Conservation (phyloP, 2,113 vertebrate species). For the Thalassarche chlororhynchos region DNA sequence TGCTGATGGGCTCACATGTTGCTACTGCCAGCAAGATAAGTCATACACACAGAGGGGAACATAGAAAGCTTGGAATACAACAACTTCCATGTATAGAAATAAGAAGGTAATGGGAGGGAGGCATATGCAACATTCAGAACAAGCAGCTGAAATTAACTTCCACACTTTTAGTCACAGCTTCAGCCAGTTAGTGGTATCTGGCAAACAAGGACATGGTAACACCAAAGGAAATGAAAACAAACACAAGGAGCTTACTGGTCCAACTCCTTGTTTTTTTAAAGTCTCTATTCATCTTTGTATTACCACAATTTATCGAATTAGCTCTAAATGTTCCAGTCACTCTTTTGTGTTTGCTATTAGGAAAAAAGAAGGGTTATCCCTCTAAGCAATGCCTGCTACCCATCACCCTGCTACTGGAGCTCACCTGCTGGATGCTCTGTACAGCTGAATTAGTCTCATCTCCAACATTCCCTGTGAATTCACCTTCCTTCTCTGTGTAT, state of each 20-base stretch:
- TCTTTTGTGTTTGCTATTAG: not conserved
- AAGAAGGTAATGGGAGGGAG: not conserved
- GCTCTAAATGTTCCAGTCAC: not conserved
- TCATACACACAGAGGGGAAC: not conserved
- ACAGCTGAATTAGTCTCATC: slow-evolving; percentile 96
- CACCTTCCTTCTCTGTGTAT: slow-evolving; percentile 77
- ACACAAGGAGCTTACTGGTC: not conserved
- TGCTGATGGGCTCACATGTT: not conserved
- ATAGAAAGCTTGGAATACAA: not conserved
- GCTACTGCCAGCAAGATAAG: not conserved
- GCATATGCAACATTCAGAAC: not conserved
- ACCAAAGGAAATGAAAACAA: not conserved
- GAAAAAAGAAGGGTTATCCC: not conserved
- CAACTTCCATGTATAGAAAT: not conserved
- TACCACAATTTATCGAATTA: not conserved
- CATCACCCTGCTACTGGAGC: not conserved
- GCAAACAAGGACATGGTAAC: not conserved
- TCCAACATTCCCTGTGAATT: slow-evolving; percentile 81
- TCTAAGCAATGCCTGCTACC: not conserved
- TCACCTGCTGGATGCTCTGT: slow-evolving; percentile 96
- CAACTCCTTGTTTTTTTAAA: not conserved
- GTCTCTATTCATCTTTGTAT: not conserved
- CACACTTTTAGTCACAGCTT: not conserved
- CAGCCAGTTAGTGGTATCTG: not conserved
- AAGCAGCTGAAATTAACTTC: not conserved